phyloP scores from a whole-genome alignment of 2,113 vertebrate genomes.

The Protobothrops flavoviridis region DNA sequence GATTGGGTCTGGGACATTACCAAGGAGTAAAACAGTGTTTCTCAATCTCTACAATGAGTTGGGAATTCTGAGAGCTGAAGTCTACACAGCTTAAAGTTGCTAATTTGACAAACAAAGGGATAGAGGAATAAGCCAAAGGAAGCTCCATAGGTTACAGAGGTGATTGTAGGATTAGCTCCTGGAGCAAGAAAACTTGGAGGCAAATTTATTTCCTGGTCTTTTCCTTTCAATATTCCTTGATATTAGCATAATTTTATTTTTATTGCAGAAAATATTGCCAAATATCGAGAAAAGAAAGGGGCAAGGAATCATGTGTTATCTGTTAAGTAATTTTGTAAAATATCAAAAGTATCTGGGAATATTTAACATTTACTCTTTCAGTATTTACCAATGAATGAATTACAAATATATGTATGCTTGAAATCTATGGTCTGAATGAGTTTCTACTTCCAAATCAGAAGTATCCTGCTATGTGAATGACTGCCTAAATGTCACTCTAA shows the following conservation, averaged over 20 bases:
- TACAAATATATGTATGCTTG: neutral
- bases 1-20: neutral
- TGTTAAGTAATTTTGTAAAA: neutral
- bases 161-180: neutral
- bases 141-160: neutral
- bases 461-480: conserved; percentile 1
- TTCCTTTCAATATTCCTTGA: neutral
- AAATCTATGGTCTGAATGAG: neutral
- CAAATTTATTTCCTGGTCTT: neutral
- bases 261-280: neutral
- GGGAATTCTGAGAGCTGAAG: neutral
- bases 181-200: neutral
- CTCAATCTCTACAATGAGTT: neutral
- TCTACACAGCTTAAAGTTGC: neutral
- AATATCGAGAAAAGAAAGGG: neutral
- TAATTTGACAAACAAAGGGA: neutral
- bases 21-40: neutral
- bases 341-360: neutral
- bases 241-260: neutral
- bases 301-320: neutral
- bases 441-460: neutral
- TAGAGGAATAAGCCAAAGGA: neutral
- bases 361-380: neutral
- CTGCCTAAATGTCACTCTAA: conserved; percentile 31
- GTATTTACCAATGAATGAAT: conserved; percentile 17